phyloP scores from a whole-genome alignment of 2,113 vertebrate genomes.

The Laterallus jamaicensis region DNA sequence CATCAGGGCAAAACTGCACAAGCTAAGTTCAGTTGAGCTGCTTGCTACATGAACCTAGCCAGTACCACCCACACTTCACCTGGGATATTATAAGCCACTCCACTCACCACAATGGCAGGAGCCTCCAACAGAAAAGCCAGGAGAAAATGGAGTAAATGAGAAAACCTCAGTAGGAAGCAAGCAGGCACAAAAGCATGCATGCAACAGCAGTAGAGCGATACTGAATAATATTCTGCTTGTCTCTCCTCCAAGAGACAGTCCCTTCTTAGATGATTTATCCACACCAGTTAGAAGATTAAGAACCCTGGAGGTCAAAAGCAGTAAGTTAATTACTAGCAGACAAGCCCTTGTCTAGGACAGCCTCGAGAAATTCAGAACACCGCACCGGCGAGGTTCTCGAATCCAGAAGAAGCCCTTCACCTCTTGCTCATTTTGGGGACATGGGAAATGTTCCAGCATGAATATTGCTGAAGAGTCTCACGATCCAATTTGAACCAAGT shows the following conservation, averaged over 20 bases:
- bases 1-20: neutral
- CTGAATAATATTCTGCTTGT: neutral
- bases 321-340: constrained; percentile 21
- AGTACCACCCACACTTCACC: neutral
- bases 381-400: neutral
- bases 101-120: neutral
- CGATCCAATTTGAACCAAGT: neutral
- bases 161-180: neutral
- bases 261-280: neutral
- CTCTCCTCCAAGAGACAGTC: neutral
- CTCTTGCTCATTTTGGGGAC: neutral
- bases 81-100: neutral
- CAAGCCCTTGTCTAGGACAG: neutral
- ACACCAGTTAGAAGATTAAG: neutral
- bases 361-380: neutral
- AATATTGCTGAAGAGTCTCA: neutral
- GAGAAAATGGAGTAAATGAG: neutral
- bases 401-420: neutral
- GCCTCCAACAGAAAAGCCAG: neutral
- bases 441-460: neutral
- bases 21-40: neutral
- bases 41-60: neutral
- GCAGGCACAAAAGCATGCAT: neutral
- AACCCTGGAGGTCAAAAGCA: neutral
- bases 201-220: neutral